Base-by-base conservation (phyloP, 2,113 vertebrate species). In the Dryoscopus gambensis region DNA sequence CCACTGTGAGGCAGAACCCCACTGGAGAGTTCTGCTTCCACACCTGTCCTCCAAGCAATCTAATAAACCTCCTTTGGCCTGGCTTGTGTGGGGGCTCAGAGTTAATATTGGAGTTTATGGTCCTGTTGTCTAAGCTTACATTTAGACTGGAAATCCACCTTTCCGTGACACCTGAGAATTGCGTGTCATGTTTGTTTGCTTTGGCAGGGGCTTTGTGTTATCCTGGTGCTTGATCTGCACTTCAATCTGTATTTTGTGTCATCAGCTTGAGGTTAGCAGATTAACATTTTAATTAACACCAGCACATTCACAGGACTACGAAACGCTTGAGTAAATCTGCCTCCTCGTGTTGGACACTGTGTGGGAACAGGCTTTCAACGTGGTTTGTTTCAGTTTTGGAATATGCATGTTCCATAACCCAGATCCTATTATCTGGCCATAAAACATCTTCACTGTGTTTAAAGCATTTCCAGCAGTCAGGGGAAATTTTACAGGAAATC, bases 41-140 rank as follows among this genome's bases (percentile, higher is more conserved):
- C 4, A 2, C 13, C 2, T 20, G 3, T 25, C 4, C 0, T 53
- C 35, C 25, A 40, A 59, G 47, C 24, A 15, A 2, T 18, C 20
- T 9, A 3, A 16, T 33, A 50, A 67, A 12, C 28, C 20, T 64
- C 19, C 25, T 71, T 33, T 22, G 37, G 16, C 57, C 47, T 68
- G 69, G 27, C 31, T 64, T 9, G 15, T 31, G 24, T 6, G 6
- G 7, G 19, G 25, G 10, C 31, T 83, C 7, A 2, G 42, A 28
- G 17, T 42, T 57, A 9, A 10, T 24, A 19, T 2, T 30, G 37
- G 59, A 15, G 22, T 10, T 9, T 6, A 2, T 31, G 30, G 16
- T 57, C 33, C 46, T 56, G 6, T 10, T 44, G 4, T 1, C 4
- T 12, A 8, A 67, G 5, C 30, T 71, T 55, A 15, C 8, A 11